Conservation (phyloP, 2,888 invertebrate genomes). For the Pollenia angustigena region DNA sequence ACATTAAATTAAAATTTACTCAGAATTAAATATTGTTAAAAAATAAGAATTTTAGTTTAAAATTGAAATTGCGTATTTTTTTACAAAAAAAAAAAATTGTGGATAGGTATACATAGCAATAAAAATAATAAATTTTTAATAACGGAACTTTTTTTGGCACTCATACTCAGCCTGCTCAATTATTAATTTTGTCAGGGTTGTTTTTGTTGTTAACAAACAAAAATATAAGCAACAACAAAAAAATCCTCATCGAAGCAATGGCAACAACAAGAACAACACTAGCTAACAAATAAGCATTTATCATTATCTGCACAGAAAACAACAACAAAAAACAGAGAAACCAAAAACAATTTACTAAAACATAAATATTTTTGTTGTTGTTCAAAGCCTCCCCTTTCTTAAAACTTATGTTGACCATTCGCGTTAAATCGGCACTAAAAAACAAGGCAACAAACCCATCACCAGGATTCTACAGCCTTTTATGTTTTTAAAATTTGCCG, state of each 20-base stretch:
- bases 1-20: not conserved
- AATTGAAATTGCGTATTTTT: not conserved
- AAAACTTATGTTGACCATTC: conserved; percentile 24
- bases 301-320: conserved; percentile 38
- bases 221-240: conserved; percentile 24
- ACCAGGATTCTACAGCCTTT: conserved; percentile 34
- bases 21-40: not conserved
- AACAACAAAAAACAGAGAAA: conserved; percentile 4
- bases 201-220: conserved; percentile 60
- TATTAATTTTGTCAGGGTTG: conserved; percentile 51
- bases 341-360: conserved; percentile 22
- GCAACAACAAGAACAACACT: conserved; percentile 23
- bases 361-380: conserved; percentile 38
- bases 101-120: not conserved
- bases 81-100: not conserved
- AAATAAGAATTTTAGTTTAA: not conserved
- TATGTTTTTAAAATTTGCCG: conserved; percentile 51
- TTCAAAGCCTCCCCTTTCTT: conserved; percentile 31
- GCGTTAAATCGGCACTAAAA: not conserved
- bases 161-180: conserved; percentile 43
- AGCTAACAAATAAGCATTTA: conserved; percentile 49
- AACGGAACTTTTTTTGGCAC: conserved; percentile 9
- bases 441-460: conserved; percentile 6
- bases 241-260: conserved; percentile 40
- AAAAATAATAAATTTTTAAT: conserved; percentile 7